Evolutionary conservation across 2,113 vertebrate genomes (phyloP).

Genomic region (Grammomys surdaster): DNA sequence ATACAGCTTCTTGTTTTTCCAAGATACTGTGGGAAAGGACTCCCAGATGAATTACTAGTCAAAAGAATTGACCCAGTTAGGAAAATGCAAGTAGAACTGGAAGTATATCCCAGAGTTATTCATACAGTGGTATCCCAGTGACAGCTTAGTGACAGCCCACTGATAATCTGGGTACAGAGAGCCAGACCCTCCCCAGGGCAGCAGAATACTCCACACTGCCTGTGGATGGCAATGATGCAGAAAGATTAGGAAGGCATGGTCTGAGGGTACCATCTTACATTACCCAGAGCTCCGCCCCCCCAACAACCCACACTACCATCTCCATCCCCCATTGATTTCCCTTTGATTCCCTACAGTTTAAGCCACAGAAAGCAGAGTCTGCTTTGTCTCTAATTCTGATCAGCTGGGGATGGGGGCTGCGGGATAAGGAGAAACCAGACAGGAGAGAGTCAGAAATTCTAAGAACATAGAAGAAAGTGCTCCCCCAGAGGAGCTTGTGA

Average conservation of each 20-base stretch:
- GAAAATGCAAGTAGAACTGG: not conserved
- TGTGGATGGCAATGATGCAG: not conserved
- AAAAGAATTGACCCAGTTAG: not conserved
- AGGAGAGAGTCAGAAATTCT: not conserved
- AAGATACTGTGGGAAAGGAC: not conserved
- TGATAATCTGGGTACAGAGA: not conserved
- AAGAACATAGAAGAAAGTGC: not conserved
- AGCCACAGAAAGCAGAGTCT: not conserved
- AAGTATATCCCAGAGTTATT: not conserved
- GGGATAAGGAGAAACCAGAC: not conserved
- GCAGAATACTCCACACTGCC: fast-evolving
- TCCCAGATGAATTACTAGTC: not conserved
- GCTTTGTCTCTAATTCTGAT: not conserved
- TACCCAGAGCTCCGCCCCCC: not conserved
- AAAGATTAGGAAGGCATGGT: not conserved
- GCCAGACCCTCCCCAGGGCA: not conserved
- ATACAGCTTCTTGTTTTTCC: not conserved
- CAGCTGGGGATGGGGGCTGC: not conserved
- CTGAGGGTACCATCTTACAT: not conserved
- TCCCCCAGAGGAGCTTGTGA: not conserved
- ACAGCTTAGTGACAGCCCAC: not conserved
- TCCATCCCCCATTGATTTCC: not conserved
- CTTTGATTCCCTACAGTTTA: not conserved
- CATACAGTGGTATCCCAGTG: not conserved
- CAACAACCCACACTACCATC: not conserved